These are phyloP conservation scores for Lysiphlebus fabarum DNA, from an alignment of 1,140 invertebrate species.

Conservation along the genomic window DNA sequence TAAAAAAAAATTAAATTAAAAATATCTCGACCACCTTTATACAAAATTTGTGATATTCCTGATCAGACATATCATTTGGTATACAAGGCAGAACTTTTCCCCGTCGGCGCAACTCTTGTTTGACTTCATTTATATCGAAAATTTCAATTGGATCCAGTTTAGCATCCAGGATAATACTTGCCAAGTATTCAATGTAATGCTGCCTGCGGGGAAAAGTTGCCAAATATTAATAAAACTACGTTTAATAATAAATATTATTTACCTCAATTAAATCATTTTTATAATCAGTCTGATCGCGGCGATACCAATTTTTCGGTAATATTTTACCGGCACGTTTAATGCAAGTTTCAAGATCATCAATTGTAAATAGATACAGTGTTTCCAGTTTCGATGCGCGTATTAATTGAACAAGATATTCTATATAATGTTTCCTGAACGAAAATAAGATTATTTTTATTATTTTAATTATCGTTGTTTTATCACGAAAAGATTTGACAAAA, in stretches of 20 bases:
- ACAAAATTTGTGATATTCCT: slow-evolving; percentile 53
- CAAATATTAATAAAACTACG: slow-evolving; percentile 34
- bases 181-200: slow-evolving; percentile 95
- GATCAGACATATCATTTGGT: slow-evolving; percentile 53
- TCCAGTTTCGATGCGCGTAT: slow-evolving; percentile 72
- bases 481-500: too few relatives aligned
- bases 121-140: slow-evolving; percentile 79
- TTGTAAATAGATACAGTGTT: slow-evolving; percentile 69
- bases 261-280: slow-evolving; percentile 68
- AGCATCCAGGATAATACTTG: slow-evolving; percentile 75
- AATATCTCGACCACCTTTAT: slow-evolving; percentile 49
- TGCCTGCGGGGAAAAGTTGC: slow-evolving; percentile 65
- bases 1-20: slow-evolving; percentile 18
- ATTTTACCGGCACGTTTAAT: slow-evolving; percentile 67
- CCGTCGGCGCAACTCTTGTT: slow-evolving; percentile 79
- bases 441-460: background rate
- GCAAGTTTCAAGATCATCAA: slow-evolving; percentile 80
- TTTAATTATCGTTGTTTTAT: too few relatives aligned
- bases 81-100: slow-evolving; percentile 70
- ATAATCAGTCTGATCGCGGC: slow-evolving; percentile 67
- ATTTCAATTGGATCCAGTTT: slow-evolving; percentile 83
- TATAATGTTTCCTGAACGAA: slow-evolving; percentile 77
- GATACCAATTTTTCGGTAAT: slow-evolving; percentile 70
- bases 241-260: slow-evolving; percentile 37
- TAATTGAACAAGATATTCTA: slow-evolving; percentile 80